Evolutionary conservation across 2,113 vertebrate genomes (phyloP).

Genomic region (Thamnaconus septentrionalis): DNA sequence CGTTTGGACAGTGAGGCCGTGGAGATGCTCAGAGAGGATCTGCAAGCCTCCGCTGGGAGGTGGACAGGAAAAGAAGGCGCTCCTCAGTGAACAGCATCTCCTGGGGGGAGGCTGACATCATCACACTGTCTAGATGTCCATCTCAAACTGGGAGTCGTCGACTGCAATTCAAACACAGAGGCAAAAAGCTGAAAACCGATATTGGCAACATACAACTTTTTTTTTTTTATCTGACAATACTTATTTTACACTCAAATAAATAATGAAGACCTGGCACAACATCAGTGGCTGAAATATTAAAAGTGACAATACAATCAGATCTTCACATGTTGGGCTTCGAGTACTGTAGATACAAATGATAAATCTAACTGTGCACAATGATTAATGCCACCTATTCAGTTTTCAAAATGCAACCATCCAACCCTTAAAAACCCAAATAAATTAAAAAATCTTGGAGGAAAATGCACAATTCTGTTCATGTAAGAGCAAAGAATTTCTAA

Average conservation of each 20-base stretch:
- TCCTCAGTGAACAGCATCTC: slow-evolving; percentile 38
- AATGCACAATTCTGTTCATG: too few species aligned
- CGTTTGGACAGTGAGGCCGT: neutral
- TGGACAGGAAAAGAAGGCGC: slow-evolving; percentile 14
- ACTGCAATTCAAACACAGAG: slow-evolving; percentile 8
- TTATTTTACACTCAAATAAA: too few species aligned
- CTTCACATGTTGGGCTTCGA: too few species aligned
- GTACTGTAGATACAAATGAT: too few species aligned
- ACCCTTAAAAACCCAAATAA: too few species aligned
- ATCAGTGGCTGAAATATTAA: neutral
- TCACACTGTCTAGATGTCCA: slow-evolving; percentile 76
- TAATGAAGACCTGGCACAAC: too few species aligned
- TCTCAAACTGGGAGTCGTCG: slow-evolving; percentile 85
- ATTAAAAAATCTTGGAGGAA: too few species aligned
- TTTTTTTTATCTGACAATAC: neutral
- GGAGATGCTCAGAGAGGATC: neutral
- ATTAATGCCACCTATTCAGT: too few species aligned
- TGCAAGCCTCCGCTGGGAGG: slow-evolving; percentile 15
- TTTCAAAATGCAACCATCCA: too few species aligned
- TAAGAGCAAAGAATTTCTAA: too few species aligned
- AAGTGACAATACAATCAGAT: too few species aligned
- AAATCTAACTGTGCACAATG: too few species aligned
- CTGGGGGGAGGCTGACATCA: slow-evolving; percentile 23
- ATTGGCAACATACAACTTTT: neutral
- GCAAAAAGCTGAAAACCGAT: slow-evolving; percentile 11